Conservation (phyloP, 2,888 invertebrate species). For the Volucella zonaria region DNA sequence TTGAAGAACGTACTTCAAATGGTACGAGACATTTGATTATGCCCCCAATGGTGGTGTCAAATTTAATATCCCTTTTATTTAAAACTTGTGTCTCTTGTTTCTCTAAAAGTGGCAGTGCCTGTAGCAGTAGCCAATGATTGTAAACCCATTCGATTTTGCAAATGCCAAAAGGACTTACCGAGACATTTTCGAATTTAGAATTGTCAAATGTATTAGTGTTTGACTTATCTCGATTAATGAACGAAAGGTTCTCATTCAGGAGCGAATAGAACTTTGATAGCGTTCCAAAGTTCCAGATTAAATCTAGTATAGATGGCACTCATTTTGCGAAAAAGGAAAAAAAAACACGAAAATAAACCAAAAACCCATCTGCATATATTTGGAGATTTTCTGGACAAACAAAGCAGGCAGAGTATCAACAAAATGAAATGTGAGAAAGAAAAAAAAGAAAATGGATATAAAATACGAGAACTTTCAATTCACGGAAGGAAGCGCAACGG, state of each 20-base stretch:
- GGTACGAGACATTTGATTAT: slow-evolving; percentile 42
- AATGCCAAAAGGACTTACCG: too few species aligned
- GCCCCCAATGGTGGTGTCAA: slow-evolving; percentile 27
- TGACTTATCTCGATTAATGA: too few species aligned
- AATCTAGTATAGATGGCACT: slow-evolving; percentile 33
- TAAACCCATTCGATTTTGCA: too few species aligned
- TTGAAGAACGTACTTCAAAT: slow-evolving; percentile 28
- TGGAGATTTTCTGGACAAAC: slow-evolving; percentile 37
- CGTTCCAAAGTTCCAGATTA: slow-evolving; percentile 28
- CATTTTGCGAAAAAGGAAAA: neutral
- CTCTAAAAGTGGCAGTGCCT: neutral
- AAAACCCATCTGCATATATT: slow-evolving; percentile 48
- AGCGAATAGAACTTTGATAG: neutral
- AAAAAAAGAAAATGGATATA: neutral
- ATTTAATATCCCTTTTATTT: slow-evolving; percentile 55
- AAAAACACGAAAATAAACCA: neutral
- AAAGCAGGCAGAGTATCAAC: slow-evolving; percentile 19
- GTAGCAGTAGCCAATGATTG: too few species aligned
- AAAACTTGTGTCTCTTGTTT: slow-evolving; percentile 24
- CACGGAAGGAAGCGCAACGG: slow-evolving; percentile 43
- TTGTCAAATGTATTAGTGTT: too few species aligned
- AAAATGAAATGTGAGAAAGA: neutral
- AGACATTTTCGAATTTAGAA: too few species aligned
- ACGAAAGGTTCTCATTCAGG: too few species aligned
- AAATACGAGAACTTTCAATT: slow-evolving; percentile 25